Percentiles rank a stretch among this genome's conserved stretches.
Evolutionary conservation across 2,888 invertebrate genomes (phyloP).

Genomic region (Ellobium chinense): DNA sequence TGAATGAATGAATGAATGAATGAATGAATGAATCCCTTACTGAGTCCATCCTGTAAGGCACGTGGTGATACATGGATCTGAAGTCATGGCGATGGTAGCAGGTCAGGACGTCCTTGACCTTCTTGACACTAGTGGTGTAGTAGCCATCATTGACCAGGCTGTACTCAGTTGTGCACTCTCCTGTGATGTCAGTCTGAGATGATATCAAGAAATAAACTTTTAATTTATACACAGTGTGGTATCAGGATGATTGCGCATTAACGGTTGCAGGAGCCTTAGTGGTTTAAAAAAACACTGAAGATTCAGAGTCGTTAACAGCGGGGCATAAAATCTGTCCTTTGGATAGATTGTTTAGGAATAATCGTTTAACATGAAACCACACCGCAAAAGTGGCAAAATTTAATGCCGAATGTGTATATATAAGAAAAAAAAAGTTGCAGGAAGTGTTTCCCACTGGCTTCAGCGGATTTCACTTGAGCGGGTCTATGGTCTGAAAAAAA

Average conservation of each 20-base stretch:
- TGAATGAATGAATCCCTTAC: background rate
- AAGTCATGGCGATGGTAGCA: constrained; percentile 73
- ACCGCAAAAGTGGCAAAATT: too few species aligned
- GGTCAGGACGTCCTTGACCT: constrained; percentile 71
- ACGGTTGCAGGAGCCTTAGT: too few species aligned
- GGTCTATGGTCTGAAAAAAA: too few species aligned
- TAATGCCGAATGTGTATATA: too few species aligned
- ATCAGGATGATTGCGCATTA: background rate
- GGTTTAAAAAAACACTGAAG: too few species aligned
- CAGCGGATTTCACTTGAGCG: too few species aligned
- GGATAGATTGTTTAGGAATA: too few species aligned
- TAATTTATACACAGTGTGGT: background rate
- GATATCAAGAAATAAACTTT: background rate
- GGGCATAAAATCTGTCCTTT: too few species aligned
- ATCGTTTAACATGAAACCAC: too few species aligned
- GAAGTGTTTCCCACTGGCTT: too few species aligned
- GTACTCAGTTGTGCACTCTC: constrained; percentile 89
- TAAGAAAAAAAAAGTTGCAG: too few species aligned
- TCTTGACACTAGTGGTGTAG: constrained; percentile 61
- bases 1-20: background rate
- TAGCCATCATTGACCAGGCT: constrained; percentile 47
- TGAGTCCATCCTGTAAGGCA: constrained; percentile 59
- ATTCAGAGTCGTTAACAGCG: too few species aligned
- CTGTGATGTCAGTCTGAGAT: constrained; percentile 87
- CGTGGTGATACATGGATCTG: constrained; percentile 68